These are phyloP conservation scores for Chouioia cunea DNA, from an alignment of 2,888 invertebrate species.

Conservation along the genomic window DNA sequence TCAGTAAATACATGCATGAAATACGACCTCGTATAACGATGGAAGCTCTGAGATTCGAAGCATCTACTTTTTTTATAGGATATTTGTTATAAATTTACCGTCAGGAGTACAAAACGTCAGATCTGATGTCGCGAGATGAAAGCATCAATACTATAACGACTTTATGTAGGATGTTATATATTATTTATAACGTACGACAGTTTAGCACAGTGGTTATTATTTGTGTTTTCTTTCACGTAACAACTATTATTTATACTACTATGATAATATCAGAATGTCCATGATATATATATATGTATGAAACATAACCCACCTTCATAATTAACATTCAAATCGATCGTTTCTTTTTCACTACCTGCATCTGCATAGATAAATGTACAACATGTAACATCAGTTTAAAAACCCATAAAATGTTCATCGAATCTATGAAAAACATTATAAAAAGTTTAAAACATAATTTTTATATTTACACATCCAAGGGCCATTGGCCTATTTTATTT, in stretches of 20 bases:
- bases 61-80: slow-evolving; percentile 7
- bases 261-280: background rate
- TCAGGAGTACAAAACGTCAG: background rate
- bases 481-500: slow-evolving; percentile 1
- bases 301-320: slow-evolving; percentile 20
- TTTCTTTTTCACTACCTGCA: background rate
- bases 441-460: slow-evolving; percentile 32
- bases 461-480: slow-evolving; percentile 32
- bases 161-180: background rate
- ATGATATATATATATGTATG: background rate
- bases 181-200: background rate
- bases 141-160: too few species aligned
- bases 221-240: background rate
- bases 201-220: background rate
- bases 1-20: too few species aligned
- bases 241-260: background rate
- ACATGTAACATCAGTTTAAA: slow-evolving; percentile 38
- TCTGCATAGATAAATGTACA: slow-evolving; percentile 14
- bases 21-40: background rate
- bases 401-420: slow-evolving; percentile 31
- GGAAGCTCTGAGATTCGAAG: slow-evolving; percentile 11
- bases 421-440: slow-evolving; percentile 27
- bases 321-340: slow-evolving; percentile 18
- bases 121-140: background rate
- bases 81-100: background rate